Conservation (phyloP, 2,113 vertebrate species). For the Neodon shergylaensis region DNA sequence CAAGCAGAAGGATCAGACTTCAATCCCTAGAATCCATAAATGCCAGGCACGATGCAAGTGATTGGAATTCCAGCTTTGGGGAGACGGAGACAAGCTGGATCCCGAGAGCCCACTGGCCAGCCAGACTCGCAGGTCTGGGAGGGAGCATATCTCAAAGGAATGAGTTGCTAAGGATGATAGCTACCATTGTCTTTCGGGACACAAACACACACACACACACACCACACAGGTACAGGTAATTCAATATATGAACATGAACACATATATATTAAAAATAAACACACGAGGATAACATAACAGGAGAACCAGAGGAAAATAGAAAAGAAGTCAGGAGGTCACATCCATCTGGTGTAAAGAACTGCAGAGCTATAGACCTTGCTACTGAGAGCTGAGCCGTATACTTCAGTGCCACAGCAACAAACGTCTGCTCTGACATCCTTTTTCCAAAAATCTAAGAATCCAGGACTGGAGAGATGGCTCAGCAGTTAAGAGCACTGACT, state of each 20-base stretch:
- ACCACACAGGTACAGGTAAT: neutral
- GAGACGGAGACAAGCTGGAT: neutral
- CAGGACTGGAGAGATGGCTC: no score
- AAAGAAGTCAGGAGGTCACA: neutral
- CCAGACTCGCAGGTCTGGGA: neutral
- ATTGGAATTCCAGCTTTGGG: neutral
- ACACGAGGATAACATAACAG: neutral
- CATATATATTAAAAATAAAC: neutral
- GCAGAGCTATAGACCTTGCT: neutral
- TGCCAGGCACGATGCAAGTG: neutral
- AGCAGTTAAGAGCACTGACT: no score
- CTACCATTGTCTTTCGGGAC: neutral
- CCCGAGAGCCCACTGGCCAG: no score
- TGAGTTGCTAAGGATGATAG: neutral
- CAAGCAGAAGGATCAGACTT: neutral
- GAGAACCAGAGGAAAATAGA: constrained; percentile 15
- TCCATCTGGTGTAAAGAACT: neutral
- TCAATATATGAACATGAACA: neutral
- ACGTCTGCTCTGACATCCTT: neutral
- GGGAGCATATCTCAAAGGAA: neutral
- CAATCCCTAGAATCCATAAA: neutral
- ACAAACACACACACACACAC: neutral
- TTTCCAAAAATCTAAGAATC: neutral
- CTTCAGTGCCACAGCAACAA: neutral
- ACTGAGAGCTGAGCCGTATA: neutral